Base-by-base conservation (phyloP, 2,113 vertebrate genomes). In the Heterotilapia buettikoferi region DNA sequence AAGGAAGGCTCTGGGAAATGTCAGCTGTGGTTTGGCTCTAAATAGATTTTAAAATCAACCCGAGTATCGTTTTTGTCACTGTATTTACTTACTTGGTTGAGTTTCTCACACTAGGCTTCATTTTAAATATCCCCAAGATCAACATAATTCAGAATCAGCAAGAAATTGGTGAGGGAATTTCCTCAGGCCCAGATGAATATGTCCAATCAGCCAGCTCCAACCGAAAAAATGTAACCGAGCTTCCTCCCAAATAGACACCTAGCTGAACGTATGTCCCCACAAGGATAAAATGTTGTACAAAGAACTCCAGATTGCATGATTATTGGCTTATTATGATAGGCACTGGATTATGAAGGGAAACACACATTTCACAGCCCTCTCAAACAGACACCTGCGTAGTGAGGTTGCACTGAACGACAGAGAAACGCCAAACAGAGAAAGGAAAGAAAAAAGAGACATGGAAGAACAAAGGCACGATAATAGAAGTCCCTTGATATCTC, bases 401-500 rank as follows among this genome's bases (percentile, higher is more conserved):
- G 10, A 86, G 36, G 73, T 88, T 16, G 47, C 57, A 19, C 13
- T 38, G 47, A 86, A 36, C 5, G 36, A 68, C 4, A 38, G 80
- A 80, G 73, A 80, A 54, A 53, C 2, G 53, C 21, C 7, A 31
- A 80, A 86, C 12, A 43, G 26, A 73, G 8, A 71, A 14, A 61
- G 43, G 68, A 47, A 24, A 80, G 53, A n/a, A 47, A 71, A 68
- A 76, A 86, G 53, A 85, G 80, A 86, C 47, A 81, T 33, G 54
- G 54, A 85, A 84, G 80, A 90, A 90, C 76, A 84, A 85, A 53
- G 59, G 21, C 47, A 19, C 13, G 80, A 90, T 92, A 87, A 85
- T 50, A 82, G 24, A 86, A 89, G 88, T 86, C 87, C 86, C 91
- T 87, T 84, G 91, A 88, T 90, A 90, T 90, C 90, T 83, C 52